phyloP scores from a whole-genome alignment of 2,888 invertebrate genomes.

The Lydus trimaculatus region DNA sequence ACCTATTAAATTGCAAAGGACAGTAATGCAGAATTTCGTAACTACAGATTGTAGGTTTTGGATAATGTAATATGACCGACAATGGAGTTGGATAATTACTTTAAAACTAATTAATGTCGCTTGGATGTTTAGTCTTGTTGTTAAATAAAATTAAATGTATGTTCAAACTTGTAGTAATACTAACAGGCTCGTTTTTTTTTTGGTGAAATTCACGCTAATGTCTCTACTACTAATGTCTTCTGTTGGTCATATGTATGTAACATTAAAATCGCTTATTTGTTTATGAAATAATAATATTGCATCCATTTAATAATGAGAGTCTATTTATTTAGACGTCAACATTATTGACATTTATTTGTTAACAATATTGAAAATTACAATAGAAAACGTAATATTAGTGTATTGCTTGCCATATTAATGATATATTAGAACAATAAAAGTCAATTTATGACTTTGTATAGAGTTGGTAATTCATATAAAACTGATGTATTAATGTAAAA shows the following conservation, averaged over 20 bases:
- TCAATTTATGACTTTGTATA: background rate
- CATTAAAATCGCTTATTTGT: too few relatives aligned
- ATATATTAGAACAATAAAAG: background rate
- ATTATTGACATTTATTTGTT: background rate
- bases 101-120: constrained; percentile 56
- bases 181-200: too few relatives aligned
- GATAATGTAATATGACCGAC: constrained; percentile 52
- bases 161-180: background rate
- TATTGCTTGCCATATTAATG: background rate
- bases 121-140: constrained; percentile 46
- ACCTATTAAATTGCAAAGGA: constrained; percentile 22
- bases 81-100: constrained; percentile 56
- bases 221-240: too few relatives aligned
- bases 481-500: background rate
- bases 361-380: background rate
- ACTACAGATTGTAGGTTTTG: constrained; percentile 44
- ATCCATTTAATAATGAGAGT: background rate
- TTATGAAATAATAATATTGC: background rate
- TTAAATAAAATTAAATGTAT: constrained; percentile 28
- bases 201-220: too few relatives aligned
- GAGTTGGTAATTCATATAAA: background rate
- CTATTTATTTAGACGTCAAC: background rate
- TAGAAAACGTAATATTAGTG: background rate
- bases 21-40: constrained; percentile 45
- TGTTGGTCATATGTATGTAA: too few relatives aligned